phyloP scores from a whole-genome alignment of 2,888 invertebrate species.

The Thumatha senex region DNA sequence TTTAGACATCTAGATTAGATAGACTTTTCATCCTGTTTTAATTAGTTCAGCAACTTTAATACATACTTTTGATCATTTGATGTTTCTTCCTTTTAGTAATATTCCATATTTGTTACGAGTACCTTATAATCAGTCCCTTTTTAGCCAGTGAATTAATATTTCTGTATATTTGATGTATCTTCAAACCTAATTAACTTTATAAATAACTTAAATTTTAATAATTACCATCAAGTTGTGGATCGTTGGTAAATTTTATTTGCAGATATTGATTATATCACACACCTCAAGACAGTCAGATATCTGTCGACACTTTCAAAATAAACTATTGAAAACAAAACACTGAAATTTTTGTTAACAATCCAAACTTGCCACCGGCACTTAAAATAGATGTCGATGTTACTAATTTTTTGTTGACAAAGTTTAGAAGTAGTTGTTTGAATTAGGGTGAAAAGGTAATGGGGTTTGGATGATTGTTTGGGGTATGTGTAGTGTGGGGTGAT shows the following conservation, averaged over 20 bases:
- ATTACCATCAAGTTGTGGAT: conserved; percentile 3
- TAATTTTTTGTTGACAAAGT: conserved; percentile 33
- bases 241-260: conserved; percentile 20
- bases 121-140: too few species aligned
- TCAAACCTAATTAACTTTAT: conserved; percentile 11
- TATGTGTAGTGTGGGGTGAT: conserved; percentile 20
- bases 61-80: too few species aligned
- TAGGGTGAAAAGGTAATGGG: conserved; percentile 27
- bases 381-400: conserved; percentile 40
- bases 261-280: conserved; percentile 46
- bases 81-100: too few species aligned
- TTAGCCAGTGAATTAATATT: too few species aligned
- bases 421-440: conserved; percentile 25
- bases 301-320: conserved; percentile 62
- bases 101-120: too few species aligned
- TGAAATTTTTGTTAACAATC: conserved; percentile 61
- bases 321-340: conserved; percentile 53
- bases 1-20: too few species aligned
- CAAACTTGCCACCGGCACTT: conserved; percentile 54
- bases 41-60: neutral
- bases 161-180: too few species aligned
- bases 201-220: conserved; percentile 9
- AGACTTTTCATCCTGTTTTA: neutral
- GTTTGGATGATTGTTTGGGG: conserved; percentile 24
- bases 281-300: conserved; percentile 26